Conservation (phyloP, 2,797 vertebrate genomes). For the Vireo griseus region DNA sequence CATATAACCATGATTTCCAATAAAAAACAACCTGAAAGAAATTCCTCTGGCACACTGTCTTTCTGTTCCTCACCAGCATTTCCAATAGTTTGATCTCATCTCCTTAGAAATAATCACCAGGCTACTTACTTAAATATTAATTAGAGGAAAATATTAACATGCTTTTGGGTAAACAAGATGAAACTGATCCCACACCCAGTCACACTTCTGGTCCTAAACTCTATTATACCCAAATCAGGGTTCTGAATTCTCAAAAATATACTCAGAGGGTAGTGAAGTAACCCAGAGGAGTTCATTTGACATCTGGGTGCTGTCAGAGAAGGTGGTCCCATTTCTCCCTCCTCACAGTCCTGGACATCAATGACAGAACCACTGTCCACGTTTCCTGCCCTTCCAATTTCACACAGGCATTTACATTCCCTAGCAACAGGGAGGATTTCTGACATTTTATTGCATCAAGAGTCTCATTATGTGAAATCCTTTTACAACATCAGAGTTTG, state of each 20-base stretch:
- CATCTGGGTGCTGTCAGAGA: neutral
- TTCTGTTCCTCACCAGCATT: neutral
- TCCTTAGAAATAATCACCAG: neutral
- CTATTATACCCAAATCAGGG: neutral
- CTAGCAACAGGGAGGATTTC: neutral
- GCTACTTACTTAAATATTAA: neutral
- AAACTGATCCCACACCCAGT: neutral
- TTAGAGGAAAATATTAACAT: neutral
- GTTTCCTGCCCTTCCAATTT: neutral
- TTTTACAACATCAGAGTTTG: constrained; percentile 7
- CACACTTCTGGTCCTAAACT: neutral
- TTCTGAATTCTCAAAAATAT: neutral
- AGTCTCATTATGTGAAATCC: neutral
- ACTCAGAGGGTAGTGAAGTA: neutral
- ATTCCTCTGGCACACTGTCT: neutral
- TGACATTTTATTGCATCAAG: neutral
- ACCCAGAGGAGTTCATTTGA: neutral
- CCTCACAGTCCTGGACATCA: neutral
- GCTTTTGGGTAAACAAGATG: neutral
- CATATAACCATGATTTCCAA: neutral
- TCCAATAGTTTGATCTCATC: neutral
- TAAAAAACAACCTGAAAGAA: neutral
- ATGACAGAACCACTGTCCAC: neutral
- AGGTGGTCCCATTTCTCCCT: neutral
- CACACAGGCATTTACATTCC: neutral